Evolutionary conservation across 2,797 vertebrate genomes (phyloP).

Genomic region (Phylloscopus collybita): DNA sequence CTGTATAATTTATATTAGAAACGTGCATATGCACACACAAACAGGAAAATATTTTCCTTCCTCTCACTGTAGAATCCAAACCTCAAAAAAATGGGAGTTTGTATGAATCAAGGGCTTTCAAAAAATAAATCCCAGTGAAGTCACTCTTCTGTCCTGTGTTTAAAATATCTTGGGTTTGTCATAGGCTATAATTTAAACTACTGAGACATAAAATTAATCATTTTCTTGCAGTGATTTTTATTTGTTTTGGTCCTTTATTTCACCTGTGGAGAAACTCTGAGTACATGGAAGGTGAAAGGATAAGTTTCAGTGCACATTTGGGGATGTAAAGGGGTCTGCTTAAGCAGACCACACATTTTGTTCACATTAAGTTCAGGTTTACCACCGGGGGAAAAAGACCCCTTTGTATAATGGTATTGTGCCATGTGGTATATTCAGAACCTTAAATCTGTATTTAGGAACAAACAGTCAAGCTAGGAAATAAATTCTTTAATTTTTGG

Average conservation of each 20-base stretch:
- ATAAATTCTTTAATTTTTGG: neutral
- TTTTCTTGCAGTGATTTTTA: neutral
- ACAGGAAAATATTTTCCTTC: neutral
- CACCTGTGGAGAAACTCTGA: constrained; percentile 55
- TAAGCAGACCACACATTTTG: neutral
- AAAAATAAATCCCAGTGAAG: neutral
- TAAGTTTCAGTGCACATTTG: neutral
- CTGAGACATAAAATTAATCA: constrained; percentile 63
- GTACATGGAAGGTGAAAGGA: constrained; percentile 8
- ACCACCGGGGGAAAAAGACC: neutral
- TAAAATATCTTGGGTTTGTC: constrained; percentile 59
- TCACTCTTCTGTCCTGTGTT: constrained; percentile 23
- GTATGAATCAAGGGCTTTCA: neutral
- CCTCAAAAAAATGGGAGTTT: neutral
- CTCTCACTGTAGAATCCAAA: neutral
- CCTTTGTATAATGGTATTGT: neutral
- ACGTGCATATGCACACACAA: neutral
- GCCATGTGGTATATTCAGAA: neutral
- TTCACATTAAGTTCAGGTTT: neutral
- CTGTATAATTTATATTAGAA: neutral
- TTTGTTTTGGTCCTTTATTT: constrained; percentile 58
- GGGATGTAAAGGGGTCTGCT: neutral
- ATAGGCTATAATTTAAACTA: constrained; percentile 70
- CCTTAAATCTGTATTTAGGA: neutral
- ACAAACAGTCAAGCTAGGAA: neutral